Evolutionary conservation across 2,888 invertebrate species (phyloP), one percentile per base, ranked within the genome.

Genomic region (Trichopria drosophilae): DNA sequence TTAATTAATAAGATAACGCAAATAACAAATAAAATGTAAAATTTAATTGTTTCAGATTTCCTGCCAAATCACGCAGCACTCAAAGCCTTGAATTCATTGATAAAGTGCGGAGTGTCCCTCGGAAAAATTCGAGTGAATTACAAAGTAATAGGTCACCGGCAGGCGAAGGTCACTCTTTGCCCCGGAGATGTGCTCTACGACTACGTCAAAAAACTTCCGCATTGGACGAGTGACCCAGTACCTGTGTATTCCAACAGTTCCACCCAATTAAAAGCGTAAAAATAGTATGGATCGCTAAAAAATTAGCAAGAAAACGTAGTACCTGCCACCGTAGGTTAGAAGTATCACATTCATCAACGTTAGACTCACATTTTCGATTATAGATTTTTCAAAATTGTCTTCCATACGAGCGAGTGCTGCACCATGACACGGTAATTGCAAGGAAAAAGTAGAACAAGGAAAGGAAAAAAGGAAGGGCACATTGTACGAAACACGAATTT

Each of bases 111-210:
- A 5, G 61, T 75, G 3, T 48, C 59, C 3, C 35, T 63, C 13
- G 66, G 67, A 2, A 73, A 73, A 53, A 67, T 78, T 34, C 58
- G 54, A 1, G 10, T 47, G 1, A 54, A 67, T 22, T 75, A 76
- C 50, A 59, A 59, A 1, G 42, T 76, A 3, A 65, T 76, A 15
- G 77, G 76, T 1, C 77, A 77, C 44, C 62, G 77, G 4, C 77
- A 78, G 55, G 69, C 63, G 0, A 61, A 66, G 1, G 34, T 54
- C 3, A 78, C 77, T 0, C 57, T 58, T 4, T 78, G 77, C 44
- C 78, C 78, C 3, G 78, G 78, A 3, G 61, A 71, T 7, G 43
- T 35, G 1, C 63, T 77, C 12, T 77, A 71, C 57, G 50, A 66
- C n/a, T 69, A 72, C 53, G 68, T 78, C 7, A 60, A 62, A 39